These are phyloP conservation scores for Umimayanthus chanpuru DNA, from an alignment of 92 coral and sea anemone genomes.

Conservation along the genomic window DNA sequence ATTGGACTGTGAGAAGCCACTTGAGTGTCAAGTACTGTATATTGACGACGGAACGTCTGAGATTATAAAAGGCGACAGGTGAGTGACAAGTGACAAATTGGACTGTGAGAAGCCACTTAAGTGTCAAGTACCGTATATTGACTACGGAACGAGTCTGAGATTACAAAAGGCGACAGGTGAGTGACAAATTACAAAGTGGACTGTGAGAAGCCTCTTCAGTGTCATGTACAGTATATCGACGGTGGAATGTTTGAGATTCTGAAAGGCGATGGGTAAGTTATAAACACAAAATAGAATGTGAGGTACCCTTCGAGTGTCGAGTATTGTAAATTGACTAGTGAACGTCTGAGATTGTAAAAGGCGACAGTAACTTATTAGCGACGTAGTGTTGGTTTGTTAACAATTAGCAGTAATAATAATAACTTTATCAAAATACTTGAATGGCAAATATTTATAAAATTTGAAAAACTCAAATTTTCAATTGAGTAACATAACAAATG, in stretches of 20 bases:
- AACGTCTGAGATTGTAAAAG: constrained; percentile 78
- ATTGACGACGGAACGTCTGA: constrained; percentile 95
- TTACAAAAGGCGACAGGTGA: constrained; percentile 74
- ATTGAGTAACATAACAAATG: no score
- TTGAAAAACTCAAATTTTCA: no score
- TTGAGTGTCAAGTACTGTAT: constrained; percentile 51
- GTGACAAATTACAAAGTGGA: neutral
- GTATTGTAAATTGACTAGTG: constrained; percentile 92
- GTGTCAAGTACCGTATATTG: constrained; percentile 76
- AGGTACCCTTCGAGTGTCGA: constrained; percentile 67
- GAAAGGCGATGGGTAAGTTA: neutral
- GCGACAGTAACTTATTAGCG: constrained; percentile 47
- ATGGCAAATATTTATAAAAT: no score
- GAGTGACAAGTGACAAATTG: neutral
- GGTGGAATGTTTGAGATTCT: constrained; percentile 86
- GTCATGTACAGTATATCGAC: constrained; percentile 69
- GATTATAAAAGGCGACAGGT: constrained; percentile 5
- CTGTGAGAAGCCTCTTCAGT: neutral
- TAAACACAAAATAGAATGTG: constrained; percentile 31
- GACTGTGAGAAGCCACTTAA: constrained; percentile 67
- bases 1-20: neutral
- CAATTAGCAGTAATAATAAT: no score
- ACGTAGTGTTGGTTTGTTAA: no score
- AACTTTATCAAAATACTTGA: no score
- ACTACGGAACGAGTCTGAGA: constrained; percentile 94